Base-by-base conservation (phyloP, 2,113 vertebrate genomes). In the Aptenodytes forsteri region DNA sequence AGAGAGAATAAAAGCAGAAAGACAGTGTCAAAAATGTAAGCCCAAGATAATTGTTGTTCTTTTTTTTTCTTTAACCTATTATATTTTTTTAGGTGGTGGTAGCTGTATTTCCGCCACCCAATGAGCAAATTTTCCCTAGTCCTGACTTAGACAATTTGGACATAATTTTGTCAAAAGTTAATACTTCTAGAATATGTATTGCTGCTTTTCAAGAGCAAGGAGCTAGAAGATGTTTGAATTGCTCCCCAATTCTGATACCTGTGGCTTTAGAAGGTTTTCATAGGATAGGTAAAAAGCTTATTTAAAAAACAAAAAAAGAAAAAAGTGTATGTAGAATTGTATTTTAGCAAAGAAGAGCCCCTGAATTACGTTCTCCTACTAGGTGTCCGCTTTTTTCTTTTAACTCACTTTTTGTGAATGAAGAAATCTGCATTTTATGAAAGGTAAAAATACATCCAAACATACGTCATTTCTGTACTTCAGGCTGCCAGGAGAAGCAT, bases 391-490 rank as follows among this genome's bases (percentile, higher is more conserved):
- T 73, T 86, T 72, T 91, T 59, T 62, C 27, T 92, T 94, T 47
- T 69, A 67, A 72, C 7, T 86, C 40, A 42, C 16, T 56, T 88
- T 65, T 90, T 84, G 40, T 83, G 85, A 96, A 92, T 93, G 90
- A 94, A 71, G n/a, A 90, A 73, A 69, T 80, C 54, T 67, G 23
- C 34, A 65, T 86, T 89, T 87, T 83, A 36, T 88, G 61, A 75
- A 92, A 89, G 73, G 78, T 76, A 85, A 84, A 97, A 95, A 88
- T 90, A 82, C 44, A 87, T 64, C 44, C 52, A 85, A 95, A 79
- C 77, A 50, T 38, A 90, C 13, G 40, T 87, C 83, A 73, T 70
- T 95, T 85, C 61, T 85, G n/a, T 82, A 77, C 58, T 84, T 58
- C 38, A 36, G 44, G 50, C 49, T 96, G 83, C 81, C 87, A 72